A percentile compares a stretch with the other conserved stretches of the same genome.
These are phyloP conservation scores for Apostichopus japonicus DNA, from an alignment of 35 echinoderm and acorn worm species.

Conservation along the genomic window DNA sequence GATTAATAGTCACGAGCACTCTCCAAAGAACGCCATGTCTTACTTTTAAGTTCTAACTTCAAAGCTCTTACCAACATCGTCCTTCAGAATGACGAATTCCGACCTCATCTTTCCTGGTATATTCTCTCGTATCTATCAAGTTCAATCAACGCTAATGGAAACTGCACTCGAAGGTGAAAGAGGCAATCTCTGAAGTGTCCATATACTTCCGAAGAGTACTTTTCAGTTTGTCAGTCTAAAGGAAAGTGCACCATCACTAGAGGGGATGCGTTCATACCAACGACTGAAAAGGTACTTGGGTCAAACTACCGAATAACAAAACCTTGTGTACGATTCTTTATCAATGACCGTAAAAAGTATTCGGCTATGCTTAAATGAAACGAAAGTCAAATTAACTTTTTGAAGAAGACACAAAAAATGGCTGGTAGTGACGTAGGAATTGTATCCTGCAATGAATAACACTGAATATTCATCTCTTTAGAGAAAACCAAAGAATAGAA, in stretches of 20 bases:
- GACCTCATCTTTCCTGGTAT: neutral
- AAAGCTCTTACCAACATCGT: neutral
- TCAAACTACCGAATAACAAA: neutral
- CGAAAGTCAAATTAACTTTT: no score
- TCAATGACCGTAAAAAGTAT: neutral
- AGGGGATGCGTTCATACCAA: neutral
- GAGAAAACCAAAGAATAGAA: no score
- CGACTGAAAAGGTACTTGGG: neutral
- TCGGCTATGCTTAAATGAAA: no score
- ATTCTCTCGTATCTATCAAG: constrained; percentile 13
- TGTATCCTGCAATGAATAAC: no score
- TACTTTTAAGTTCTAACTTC: neutral
- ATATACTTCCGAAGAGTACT: neutral
- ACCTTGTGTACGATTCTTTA: neutral
- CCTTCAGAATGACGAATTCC: neutral
- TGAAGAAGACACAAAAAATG: no score
- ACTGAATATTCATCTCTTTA: no score
- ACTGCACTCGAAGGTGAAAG: constrained; percentile 24
- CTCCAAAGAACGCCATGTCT: neutral
- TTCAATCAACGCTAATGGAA: constrained; percentile 31
- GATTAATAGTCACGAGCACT: neutral
- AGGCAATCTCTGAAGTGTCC: constrained; percentile 27
- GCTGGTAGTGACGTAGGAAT: no score
- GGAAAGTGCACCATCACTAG: neutral
- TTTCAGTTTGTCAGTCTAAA: neutral